phyloP scores from a whole-genome alignment of 2,888 invertebrate genomes.

The Escarpia spicata region DNA sequence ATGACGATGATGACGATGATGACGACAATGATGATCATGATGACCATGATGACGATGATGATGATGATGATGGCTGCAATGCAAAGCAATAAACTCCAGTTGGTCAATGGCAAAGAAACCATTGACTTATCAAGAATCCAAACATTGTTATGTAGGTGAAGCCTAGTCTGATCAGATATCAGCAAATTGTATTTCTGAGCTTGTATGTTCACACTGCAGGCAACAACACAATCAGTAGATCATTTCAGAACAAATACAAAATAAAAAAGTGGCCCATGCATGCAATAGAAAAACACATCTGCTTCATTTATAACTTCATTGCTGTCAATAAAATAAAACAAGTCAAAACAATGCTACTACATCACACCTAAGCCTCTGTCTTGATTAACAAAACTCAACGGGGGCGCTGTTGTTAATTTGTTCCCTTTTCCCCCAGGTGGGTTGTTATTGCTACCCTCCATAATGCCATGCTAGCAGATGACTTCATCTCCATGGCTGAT shows the following conservation, averaged over 20 bases:
- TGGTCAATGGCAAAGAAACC: too few relatives aligned
- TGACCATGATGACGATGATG: too few relatives aligned
- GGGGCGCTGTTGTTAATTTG: background rate
- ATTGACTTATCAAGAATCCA: too few relatives aligned
- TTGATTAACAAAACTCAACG: background rate
- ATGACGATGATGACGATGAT: too few relatives aligned
- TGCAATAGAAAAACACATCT: background rate
- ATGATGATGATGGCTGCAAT: too few relatives aligned
- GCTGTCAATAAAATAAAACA: background rate
- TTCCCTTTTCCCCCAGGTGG: background rate
- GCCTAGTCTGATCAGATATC: too few relatives aligned
- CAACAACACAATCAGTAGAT: background rate
- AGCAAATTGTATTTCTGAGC: too few relatives aligned
- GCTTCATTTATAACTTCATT: background rate
- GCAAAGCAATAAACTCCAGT: too few relatives aligned
- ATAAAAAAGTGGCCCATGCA: background rate
- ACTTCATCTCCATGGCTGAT: slow-evolving; percentile 3
- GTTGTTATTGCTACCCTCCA: slow-evolving; percentile 2
- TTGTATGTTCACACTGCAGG: too few relatives aligned
- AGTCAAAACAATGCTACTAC: background rate
- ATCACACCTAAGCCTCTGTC: background rate
- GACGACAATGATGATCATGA: too few relatives aligned
- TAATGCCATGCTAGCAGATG: background rate
- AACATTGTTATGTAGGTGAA: too few relatives aligned
- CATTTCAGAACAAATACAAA: background rate